Percentiles rank a stretch among this genome's conserved stretches.
Evolutionary conservation across 2,113 vertebrate species (phyloP).

Genomic region (Eptesicus fuscus): DNA sequence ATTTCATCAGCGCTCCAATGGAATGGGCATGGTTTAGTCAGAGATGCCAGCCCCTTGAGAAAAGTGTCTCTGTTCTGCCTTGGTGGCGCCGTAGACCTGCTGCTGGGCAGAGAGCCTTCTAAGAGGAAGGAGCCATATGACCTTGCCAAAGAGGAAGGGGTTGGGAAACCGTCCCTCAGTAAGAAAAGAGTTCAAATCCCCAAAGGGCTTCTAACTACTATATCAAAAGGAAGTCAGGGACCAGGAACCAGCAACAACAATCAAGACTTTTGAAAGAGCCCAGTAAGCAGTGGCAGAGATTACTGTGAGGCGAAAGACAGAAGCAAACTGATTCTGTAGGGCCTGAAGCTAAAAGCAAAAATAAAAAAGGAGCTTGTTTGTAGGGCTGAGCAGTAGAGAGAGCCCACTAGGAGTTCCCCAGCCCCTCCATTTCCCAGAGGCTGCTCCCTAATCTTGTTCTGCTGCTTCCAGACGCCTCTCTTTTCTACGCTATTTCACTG

Average conservation of each 20-base stretch:
- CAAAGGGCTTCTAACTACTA: neutral
- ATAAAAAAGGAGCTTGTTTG: neutral
- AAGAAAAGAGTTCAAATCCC: slow-evolving; percentile 3
- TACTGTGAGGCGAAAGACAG: neutral
- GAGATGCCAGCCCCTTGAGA: neutral
- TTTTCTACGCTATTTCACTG: neutral
- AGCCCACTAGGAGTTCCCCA: neutral
- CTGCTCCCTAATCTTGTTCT: neutral
- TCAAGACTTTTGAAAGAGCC: neutral
- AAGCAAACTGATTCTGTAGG: neutral
- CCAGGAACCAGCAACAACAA: neutral
- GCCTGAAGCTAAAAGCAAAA: neutral
- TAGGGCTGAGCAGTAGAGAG: neutral
- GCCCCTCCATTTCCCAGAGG: neutral
- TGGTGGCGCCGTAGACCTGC: neutral
- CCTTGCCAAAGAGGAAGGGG: neutral
- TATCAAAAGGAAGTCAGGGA: slow-evolving; percentile 12
- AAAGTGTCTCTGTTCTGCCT: neutral
- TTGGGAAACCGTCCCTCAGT: neutral
- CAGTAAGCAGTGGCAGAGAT: neutral
- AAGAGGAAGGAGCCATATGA: neutral
- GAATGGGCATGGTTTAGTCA: neutral
- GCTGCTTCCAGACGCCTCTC: neutral
- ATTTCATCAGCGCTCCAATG: neutral
- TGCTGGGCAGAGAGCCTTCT: neutral